Base-by-base conservation (phyloP, 1,140 invertebrate species). In the Anagrus nilaparvatae region DNA sequence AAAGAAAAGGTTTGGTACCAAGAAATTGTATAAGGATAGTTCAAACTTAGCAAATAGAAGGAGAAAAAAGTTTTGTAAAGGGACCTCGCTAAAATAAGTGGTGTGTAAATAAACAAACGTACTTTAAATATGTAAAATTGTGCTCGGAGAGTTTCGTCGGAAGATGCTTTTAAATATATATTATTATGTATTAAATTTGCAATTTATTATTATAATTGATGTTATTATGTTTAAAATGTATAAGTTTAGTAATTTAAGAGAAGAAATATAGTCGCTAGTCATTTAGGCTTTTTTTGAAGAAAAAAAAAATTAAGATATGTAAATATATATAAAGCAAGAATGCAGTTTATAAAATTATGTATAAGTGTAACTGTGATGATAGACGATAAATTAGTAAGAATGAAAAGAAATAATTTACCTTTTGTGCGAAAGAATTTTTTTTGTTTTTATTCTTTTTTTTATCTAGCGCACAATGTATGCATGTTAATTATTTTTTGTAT, bases 1-100 rank as follows among this genome's bases (percentile, higher is more conserved):
- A 81, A n/a, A 76, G 78, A 41, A 85, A 85, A 57, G 84, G 84
- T 40, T 68, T 87, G 10, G 84, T 87, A 17, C 82, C 81, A 2
- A 71, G 79, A 47, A 75, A 77, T 40, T 81, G 79, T 12, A 81
- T 86, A 10, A 74, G 81, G 37, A 48, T 67, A 8, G 63, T 76
- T 49, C 62, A 58, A 49, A 66, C 64, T 52, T 69, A 67, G 54
- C 58, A 55, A n/a, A n/a, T n/a, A n/a, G n/a, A n/a, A n/a, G n/a
- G n/a, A n/a, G n/a, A n/a, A n/a, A n/a, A n/a, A n/a, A n/a, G n/a
- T n/a, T n/a, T n/a, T n/a, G n/a, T n/a, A n/a, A n/a, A n/a, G n/a
- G n/a, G n/a, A n/a, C n/a, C n/a, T n/a, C n/a, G n/a, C n/a, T n/a
- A n/a, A n/a, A n/a, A n/a, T n/a, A n/a, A n/a, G n/a, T n/a, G n/a